phyloP scores from a whole-genome alignment of 2,888 invertebrate species.

The Scelioninae gen. 2 region DNA sequence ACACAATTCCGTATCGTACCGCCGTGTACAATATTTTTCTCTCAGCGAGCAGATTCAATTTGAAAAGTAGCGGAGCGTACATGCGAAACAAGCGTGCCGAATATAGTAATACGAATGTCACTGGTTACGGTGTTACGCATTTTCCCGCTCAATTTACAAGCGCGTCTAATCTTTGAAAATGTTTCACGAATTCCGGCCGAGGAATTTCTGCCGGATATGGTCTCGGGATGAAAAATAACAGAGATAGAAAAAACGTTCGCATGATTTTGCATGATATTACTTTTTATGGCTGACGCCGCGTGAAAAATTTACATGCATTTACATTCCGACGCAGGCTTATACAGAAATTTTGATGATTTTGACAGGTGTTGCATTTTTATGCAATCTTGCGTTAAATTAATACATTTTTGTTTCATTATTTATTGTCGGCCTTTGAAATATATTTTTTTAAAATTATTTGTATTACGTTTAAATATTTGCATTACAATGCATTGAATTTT shows the following conservation, averaged over 20 bases:
- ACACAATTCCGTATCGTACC: slow-evolving; percentile 25
- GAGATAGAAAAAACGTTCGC: slow-evolving; percentile 13
- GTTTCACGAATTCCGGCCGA: slow-evolving; percentile 37
- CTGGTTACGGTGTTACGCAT: slow-evolving; percentile 17
- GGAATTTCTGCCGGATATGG: slow-evolving; percentile 18
- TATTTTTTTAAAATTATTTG: too few species aligned
- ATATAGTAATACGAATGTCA: slow-evolving; percentile 40
- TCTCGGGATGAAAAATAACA: background rate
- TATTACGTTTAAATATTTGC: too few species aligned
- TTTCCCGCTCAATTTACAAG: slow-evolving; percentile 52
- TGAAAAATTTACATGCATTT: slow-evolving; percentile 45
- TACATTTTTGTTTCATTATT: too few species aligned
- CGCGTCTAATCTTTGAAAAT: slow-evolving; percentile 47
- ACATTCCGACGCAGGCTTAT: slow-evolving; percentile 29
- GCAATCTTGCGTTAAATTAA: slow-evolving; percentile 22
- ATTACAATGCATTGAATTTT: too few species aligned
- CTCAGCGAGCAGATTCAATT: slow-evolving; percentile 47
- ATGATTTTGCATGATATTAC: slow-evolving; percentile 43
- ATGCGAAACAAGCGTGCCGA: slow-evolving; percentile 36
- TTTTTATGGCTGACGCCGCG: slow-evolving; percentile 26
- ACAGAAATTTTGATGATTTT: slow-evolving; percentile 22
- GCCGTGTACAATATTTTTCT: slow-evolving; percentile 48
- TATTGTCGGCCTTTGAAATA: too few species aligned
- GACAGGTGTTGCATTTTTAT: slow-evolving; percentile 25
- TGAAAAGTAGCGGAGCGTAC: slow-evolving; percentile 48